phyloP scores from a whole-genome alignment of 2,888 invertebrate species.

The Drosophila picticornis region DNA sequence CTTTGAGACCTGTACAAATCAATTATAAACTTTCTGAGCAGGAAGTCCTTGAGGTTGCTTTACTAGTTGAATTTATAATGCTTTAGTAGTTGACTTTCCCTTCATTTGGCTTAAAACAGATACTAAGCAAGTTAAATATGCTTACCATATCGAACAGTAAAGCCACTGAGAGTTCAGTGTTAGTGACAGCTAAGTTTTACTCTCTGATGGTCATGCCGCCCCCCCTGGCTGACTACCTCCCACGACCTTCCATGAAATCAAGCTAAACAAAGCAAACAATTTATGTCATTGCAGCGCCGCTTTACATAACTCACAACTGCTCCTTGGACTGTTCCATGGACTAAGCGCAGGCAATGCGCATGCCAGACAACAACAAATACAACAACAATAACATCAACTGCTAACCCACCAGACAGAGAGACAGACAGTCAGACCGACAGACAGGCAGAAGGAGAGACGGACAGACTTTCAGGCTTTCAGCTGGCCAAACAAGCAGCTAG shows the following conservation, averaged over 20 bases:
- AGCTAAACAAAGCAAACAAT: constrained; percentile 71
- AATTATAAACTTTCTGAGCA: not conserved
- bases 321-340: constrained; percentile 59
- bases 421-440: not conserved
- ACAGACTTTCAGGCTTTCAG: not conserved
- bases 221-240: not conserved
- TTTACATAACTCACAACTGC: constrained; percentile 80
- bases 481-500: constrained; percentile 19
- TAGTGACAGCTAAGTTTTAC: constrained; percentile 22
- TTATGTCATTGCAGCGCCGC: constrained; percentile 74
- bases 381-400: constrained; percentile 2
- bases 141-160: not conserved
- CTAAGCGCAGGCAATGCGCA: constrained; percentile 75
- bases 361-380: constrained; percentile 62
- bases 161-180: constrained; percentile 10
- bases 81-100: not conserved
- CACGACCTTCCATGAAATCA: constrained; percentile 35
- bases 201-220: constrained; percentile 40
- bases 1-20: not conserved
- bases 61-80: not conserved
- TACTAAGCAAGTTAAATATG: not conserved
- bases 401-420: constrained; percentile 5
- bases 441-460: not conserved
- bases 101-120: not conserved
- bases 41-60: not conserved